Evolutionary conservation across 2,113 vertebrate species (phyloP).

Genomic region (Zootoca vivipara): DNA sequence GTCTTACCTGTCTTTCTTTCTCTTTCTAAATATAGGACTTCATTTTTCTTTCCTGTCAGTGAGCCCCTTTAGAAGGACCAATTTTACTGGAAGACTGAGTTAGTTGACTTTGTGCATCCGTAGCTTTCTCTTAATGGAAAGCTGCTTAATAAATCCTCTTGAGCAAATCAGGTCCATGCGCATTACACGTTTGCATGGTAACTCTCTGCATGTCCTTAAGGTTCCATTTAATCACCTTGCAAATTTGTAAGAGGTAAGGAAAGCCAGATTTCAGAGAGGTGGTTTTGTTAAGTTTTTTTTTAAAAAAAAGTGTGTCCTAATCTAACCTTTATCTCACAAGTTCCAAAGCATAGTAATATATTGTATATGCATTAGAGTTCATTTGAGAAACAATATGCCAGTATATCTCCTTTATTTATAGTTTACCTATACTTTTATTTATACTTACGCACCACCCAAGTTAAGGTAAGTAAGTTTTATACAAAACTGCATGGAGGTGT

Average conservation of each 20-base stretch:
- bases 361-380: neutral
- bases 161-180: neutral
- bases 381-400: neutral
- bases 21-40: neutral
- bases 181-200: neutral
- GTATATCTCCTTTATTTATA: neutral
- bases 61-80: slow-evolving; percentile 13
- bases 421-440: neutral
- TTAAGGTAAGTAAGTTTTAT: neutral
- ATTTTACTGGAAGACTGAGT: neutral
- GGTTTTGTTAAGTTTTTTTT: neutral
- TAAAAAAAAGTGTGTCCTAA: neutral
- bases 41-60: neutral
- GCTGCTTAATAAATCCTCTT: slow-evolving; percentile 10
- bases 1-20: neutral
- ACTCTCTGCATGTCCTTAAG: neutral
- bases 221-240: neutral
- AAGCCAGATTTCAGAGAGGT: neutral
- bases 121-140: neutral
- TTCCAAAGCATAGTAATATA: neutral
- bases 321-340: neutral
- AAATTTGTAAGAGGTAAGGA: neutral
- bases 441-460: neutral
- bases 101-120: neutral
- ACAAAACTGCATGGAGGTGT: neutral